Percentiles rank a stretch among this genome's conserved stretches.
These are phyloP conservation scores for Tapera naevia DNA, from an alignment of 2,797 vertebrate genomes.

Conservation along the genomic window DNA sequence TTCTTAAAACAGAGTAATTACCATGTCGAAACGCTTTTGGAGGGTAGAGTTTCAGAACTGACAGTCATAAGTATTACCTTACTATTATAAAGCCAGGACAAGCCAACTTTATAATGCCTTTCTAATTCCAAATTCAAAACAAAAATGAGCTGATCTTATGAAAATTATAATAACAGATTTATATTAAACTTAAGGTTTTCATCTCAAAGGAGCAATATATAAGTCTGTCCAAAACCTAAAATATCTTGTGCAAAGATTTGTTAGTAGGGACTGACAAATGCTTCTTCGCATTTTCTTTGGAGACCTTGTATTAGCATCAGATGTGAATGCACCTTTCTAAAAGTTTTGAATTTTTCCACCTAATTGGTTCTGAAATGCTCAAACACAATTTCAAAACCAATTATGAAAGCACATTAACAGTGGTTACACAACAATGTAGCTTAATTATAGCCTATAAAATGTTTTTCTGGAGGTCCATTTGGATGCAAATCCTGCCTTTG, in stretches of 20 bases:
- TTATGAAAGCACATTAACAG: background rate
- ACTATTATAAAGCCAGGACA: background rate
- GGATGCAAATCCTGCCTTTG: conserved; percentile 8
- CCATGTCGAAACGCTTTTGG: background rate
- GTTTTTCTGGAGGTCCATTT: background rate
- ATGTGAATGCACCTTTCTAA: background rate
- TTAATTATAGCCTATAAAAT: background rate
- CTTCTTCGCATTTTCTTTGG: background rate
- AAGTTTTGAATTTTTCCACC: background rate
- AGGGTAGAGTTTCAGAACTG: background rate
- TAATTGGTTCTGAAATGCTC: background rate
- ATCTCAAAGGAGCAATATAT: background rate
- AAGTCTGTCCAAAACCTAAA: background rate
- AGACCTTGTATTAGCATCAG: background rate
- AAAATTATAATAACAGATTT: background rate
- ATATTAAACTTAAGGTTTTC: background rate
- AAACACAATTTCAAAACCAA: background rate
- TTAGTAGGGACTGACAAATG: background rate
- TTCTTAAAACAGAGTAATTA: background rate
- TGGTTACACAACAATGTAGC: background rate
- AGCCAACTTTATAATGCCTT: background rate
- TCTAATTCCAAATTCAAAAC: background rate
- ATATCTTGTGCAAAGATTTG: background rate
- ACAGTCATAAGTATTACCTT: background rate
- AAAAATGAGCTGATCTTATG: background rate